Evolutionary conservation across 2,113 vertebrate species (phyloP).

Genomic region (Tenebrosternarchus preto): DNA sequence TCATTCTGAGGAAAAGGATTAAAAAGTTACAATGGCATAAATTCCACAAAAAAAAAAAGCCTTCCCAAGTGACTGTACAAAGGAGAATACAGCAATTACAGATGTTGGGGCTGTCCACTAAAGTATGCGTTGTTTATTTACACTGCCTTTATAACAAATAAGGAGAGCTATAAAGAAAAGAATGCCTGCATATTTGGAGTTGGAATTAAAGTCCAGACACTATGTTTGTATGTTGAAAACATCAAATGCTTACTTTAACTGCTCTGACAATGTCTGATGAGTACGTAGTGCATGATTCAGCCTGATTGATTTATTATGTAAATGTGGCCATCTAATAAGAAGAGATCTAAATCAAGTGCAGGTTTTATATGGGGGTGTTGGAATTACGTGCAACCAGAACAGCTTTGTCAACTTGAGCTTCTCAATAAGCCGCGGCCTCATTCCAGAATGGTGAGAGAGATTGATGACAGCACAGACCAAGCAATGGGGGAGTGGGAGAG

Average conservation of each 20-base stretch:
- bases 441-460: conserved; percentile 50
- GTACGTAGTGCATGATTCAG: conserved; percentile 31
- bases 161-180: conserved; percentile 15
- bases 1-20: conserved; percentile 23
- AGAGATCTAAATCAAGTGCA: conserved; percentile 46
- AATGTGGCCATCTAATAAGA: conserved; percentile 47
- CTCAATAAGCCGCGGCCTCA: conserved; percentile 48
- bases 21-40: conserved; percentile 40
- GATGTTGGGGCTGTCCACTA: conserved; percentile 14
- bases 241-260: conserved; percentile 4
- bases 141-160: conserved; percentile 6
- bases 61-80: conserved; percentile 25
- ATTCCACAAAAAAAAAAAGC: conserved; percentile 28
- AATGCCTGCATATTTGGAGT: not conserved
- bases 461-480: conserved; percentile 50
- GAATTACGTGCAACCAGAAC: conserved; percentile 44
- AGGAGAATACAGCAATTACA: conserved; percentile 26
- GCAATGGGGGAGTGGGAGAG: not conserved
- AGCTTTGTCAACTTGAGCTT: conserved; percentile 49
- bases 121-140: conserved; percentile 19
- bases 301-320: conserved; percentile 50
- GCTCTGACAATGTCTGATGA: conserved; percentile 41
- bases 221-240: conserved; percentile 18
- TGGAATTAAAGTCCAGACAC: conserved; percentile 29
- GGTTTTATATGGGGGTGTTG: conserved; percentile 34